Evolutionary conservation across 1,140 invertebrate species (phyloP).

Genomic region (Anastatus disparis): DNA sequence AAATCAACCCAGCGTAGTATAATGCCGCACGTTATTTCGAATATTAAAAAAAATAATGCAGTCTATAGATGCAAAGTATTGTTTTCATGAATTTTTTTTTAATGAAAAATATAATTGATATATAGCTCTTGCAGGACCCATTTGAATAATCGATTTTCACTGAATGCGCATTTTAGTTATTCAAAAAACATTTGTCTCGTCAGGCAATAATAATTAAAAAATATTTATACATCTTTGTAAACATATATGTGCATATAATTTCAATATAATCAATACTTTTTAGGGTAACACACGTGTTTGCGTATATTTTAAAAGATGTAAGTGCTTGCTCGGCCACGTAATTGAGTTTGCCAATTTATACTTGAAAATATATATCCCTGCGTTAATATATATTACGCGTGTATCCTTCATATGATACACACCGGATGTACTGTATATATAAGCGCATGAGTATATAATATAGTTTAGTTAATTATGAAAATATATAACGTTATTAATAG

Average conservation of each 20-base stretch:
- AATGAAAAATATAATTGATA: too few relatives aligned
- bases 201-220: slow-evolving; percentile 29
- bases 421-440: background rate
- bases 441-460: background rate
- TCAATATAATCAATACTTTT: slow-evolving; percentile 30
- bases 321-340: background rate
- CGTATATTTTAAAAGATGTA: background rate
- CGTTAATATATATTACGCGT: background rate
- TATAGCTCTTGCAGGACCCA: too few relatives aligned
- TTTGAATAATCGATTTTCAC: too few relatives aligned
- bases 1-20: too few relatives aligned
- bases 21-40: too few relatives aligned
- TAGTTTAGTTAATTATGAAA: slow-evolving; percentile 15
- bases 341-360: slow-evolving; percentile 33
- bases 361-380: slow-evolving; percentile 7
- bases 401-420: background rate
- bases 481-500: slow-evolving; percentile 12
- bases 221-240: too few relatives aligned
- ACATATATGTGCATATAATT: too few relatives aligned
- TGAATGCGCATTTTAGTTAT: too few relatives aligned
- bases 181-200: slow-evolving; percentile 1
- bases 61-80: too few relatives aligned
- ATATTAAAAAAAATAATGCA: too few relatives aligned
- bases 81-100: too few relatives aligned
- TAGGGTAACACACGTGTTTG: slow-evolving; percentile 3